Conservation (phyloP, 2,113 vertebrate species). For the Peromyscus californicus region DNA sequence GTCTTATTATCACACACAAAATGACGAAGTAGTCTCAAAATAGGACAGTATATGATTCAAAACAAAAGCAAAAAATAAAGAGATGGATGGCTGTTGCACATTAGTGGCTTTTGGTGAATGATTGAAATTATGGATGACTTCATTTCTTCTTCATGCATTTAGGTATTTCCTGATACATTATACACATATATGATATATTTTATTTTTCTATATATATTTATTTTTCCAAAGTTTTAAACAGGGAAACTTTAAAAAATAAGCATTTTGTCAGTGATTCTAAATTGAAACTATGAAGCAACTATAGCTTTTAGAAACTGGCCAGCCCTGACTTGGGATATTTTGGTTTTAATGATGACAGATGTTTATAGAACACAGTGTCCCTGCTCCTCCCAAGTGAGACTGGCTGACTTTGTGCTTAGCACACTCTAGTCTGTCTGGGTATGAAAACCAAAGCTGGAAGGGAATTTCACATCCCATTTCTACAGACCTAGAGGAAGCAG, state of each 20-base stretch:
- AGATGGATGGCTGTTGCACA: not conserved
- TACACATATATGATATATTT: not conserved
- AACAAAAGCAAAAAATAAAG: constrained; percentile 6
- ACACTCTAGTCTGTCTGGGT: not conserved
- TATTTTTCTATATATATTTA: not conserved
- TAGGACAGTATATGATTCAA: not conserved
- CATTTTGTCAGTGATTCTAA: constrained; percentile 39
- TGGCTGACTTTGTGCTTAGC: constrained; percentile 60
- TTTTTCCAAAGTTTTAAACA: constrained; percentile 26
- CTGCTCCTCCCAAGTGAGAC: constrained; percentile 34
- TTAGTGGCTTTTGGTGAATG: not conserved
- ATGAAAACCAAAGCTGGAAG: constrained; percentile 42
- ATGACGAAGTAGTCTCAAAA: not conserved
- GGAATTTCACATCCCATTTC: constrained; percentile 14
- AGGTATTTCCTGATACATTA: constrained; percentile 3
- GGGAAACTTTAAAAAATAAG: not conserved
- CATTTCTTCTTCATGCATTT: constrained; percentile 49
- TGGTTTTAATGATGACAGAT: constrained; percentile 65
- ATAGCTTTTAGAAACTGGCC: constrained; percentile 55
- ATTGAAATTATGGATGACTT: not conserved
- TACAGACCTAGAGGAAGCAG: not conserved
- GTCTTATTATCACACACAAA: not conserved
- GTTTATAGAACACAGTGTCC: constrained; percentile 77
- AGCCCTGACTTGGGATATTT: constrained; percentile 65
- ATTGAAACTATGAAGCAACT: constrained; percentile 51